Base-by-base conservation (phyloP, 2,888 invertebrate species). In the Formica aserva region DNA sequence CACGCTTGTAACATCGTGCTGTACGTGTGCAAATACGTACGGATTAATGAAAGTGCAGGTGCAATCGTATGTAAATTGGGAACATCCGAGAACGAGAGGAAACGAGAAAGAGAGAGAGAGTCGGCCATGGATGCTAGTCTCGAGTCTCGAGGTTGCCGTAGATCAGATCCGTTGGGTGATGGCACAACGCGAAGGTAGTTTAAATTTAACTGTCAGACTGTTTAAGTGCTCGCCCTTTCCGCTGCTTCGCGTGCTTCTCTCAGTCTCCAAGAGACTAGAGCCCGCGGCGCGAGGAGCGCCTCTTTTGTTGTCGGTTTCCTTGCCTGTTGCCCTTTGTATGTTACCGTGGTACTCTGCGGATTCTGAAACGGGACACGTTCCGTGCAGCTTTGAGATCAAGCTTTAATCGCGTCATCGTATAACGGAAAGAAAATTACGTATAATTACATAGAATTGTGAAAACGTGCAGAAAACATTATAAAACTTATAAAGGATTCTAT, bases 121-220 rank as follows among this genome's bases (percentile, higher is more conserved):
- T 38, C 38, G 55, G 63, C 26, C 72, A 80, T 62, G 29, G 3
- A 65, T 63, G 55, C 81, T 18, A 22, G 26, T 18, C 48, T 62
- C 69, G 63, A 82, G 76, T 85, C 84, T 86, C 77, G 86, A 88
- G 85, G 89, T 90, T 88, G 87, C 75, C 88, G 85, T 87, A 89
- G 88, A 92, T 91, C 92, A 91, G 90, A 88, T 86, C 83, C 89
- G 83, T 76, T 83, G 86, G 84, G 85, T 86, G 88, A 89, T 88
- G 84, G 86, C 72, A 38, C 45, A 35, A 83, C 84, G 78, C 76
- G 87, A 87, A 87, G 87, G 86, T 90, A 90, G 91, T 91, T 92
- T 91, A 92, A 92, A 92, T 92, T 92, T 92, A 92, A 92, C 92
- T 92, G 92, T 92, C 92, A 88, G 92, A 88, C 87, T 88, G 91